Conservation (phyloP, 2,113 vertebrate genomes). For the Python bivittatus region DNA sequence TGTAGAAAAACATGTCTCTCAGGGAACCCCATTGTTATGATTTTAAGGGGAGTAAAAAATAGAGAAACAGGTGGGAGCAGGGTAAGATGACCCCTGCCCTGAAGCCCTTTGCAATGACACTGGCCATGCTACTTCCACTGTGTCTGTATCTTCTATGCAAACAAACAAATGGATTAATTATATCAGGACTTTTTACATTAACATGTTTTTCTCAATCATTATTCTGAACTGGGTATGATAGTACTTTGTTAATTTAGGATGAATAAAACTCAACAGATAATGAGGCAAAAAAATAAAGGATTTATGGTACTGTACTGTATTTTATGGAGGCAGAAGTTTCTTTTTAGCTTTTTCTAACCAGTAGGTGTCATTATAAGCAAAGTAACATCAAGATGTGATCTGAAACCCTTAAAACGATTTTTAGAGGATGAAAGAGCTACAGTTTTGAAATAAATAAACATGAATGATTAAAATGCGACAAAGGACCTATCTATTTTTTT, state of each 20-base stretch:
- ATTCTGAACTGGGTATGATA: not conserved
- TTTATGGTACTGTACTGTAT: not conserved
- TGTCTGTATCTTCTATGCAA: not conserved
- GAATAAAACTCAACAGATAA: not conserved
- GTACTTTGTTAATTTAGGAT: not conserved
- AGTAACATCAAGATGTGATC: not conserved
- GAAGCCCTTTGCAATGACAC: too few relatives aligned
- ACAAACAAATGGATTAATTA: not conserved
- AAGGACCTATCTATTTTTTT: not conserved
- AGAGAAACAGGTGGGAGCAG: not conserved
- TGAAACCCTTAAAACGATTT: not conserved
- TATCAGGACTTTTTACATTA: not conserved
- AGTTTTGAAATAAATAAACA: not conserved
- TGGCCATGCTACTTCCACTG: not conserved
- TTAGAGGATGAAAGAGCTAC: not conserved
- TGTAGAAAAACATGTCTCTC: not conserved
- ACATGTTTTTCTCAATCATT: not conserved
- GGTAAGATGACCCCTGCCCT: not conserved
- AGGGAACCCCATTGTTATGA: not conserved
- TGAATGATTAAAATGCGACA: not conserved
- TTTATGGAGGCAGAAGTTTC: not conserved
- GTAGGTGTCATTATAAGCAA: conserved; percentile 59
- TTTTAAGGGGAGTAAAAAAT: not conserved
- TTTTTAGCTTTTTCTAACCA: not conserved
- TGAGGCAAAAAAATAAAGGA: not conserved